Base-by-base conservation (phyloP, 2,888 invertebrate species). In the Ormyrus labotus region DNA sequence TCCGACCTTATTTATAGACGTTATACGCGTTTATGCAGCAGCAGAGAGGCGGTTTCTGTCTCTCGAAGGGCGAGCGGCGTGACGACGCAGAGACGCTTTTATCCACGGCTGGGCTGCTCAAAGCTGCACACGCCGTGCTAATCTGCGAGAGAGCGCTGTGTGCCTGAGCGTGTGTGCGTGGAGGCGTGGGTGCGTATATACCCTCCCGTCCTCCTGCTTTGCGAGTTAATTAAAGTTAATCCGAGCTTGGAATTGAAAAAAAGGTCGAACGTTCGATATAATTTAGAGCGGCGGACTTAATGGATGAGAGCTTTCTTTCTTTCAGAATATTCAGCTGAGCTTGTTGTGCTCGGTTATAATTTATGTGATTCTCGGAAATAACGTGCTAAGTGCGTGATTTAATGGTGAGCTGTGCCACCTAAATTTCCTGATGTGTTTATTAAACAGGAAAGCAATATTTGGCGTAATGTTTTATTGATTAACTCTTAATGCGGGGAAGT, bases 161-260 rank as follows among this genome's bases (percentile, higher is more conserved):
- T n/a, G 13, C 34, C 1, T 47, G 11, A 47, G 34, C 19, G 10
- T 50, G 9, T 67, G 51, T 67, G 45, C 50, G 50, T 47, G 6
- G 11, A 9, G 8, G 5, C 9, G 10, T 6, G 61, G n/a, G 48
- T 4, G 34, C 11, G 48, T 2, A n/a, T n/a, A 6, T 13, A 8
- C 19, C 51, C 19, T 34, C 10, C 34, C 7, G 51, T 58, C 19
- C 19, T 1, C 19, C 19, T 19, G 19, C 19, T 19, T 19, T 67
- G 50, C 55, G 57, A 72, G 80, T 81, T 81, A 81, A 81, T 81
- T 81, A 81, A 81, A 81, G 80, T 73, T 77, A 77, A 81, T 81
- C 68, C 61, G 45, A 50, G 34, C 71, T 75, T 47, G 53, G 67
- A 68, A 74, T 58, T 68, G 53, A 48, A 11, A 48, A 8, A 78